phyloP scores from a whole-genome alignment of 2,888 invertebrate species.

The Limnephilus rhombicus region DNA sequence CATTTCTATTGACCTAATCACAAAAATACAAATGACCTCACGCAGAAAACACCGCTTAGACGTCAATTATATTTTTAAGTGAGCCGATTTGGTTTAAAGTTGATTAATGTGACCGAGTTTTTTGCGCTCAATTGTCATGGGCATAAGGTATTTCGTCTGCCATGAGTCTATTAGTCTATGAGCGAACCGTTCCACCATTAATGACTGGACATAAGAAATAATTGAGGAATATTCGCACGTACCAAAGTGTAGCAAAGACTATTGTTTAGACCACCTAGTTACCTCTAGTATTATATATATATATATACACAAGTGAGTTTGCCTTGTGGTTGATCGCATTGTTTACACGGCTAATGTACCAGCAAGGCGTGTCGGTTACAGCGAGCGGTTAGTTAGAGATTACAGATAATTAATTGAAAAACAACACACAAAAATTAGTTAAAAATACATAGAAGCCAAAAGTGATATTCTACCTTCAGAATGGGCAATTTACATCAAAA shows the following conservation, averaged over 20 bases:
- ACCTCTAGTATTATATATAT: too few species aligned
- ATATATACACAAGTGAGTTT: neutral
- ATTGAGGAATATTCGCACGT: neutral
- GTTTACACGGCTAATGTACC: neutral
- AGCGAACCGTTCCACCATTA: neutral
- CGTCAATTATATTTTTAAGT: slow-evolving; percentile 13
- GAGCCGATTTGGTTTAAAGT: neutral
- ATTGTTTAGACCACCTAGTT: neutral
- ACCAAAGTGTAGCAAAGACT: neutral
- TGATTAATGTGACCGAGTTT: slow-evolving; percentile 35
- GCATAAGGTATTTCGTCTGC: neutral
- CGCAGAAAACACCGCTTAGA: neutral
- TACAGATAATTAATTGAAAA: neutral
- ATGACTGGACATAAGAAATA: neutral
- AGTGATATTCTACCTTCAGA: neutral
- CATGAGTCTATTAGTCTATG: neutral
- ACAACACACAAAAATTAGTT: neutral
- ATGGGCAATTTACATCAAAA: neutral
- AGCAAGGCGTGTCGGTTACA: neutral
- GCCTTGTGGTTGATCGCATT: neutral
- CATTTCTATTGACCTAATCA: neutral
- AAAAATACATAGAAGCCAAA: neutral
- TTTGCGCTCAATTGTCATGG: neutral
- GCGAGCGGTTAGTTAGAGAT: neutral
- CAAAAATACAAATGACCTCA: slow-evolving; percentile 7